Evolutionary conservation across 2,113 vertebrate genomes (phyloP), one percentile per base, ranked within the genome.

Genomic region (Orientallactaga bullata): DNA sequence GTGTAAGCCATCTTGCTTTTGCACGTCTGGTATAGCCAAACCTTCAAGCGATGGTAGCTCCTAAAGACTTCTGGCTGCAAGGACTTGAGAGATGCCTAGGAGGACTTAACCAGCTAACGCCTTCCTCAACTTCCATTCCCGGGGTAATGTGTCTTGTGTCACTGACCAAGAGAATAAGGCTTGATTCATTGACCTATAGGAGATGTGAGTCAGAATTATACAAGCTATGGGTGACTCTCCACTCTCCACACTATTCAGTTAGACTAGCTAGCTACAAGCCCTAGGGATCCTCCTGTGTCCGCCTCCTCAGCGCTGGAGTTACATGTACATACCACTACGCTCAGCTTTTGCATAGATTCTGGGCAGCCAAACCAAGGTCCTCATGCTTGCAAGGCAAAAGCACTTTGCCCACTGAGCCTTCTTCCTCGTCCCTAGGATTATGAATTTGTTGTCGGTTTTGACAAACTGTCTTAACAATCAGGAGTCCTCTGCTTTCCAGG

Each of bases 191-290:
- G 35, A 78, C 32, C 39, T 37, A n/a, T 0, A 23, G 39, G 39
- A 91, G n/a, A 87, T 78, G 9, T 32, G 23, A 18, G 18, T 63
- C 18, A 37, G 39, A 82, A 91, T 89, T 79, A 82, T 66, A 92
- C 28, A 92, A 79, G 61, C 2, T 21, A 13, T 55, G 55, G 15
- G 55, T 55, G 55, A 55, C 55, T 55, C 11, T 55, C 7, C 55
- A 55, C 55, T 55, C 11, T 55, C 7, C 55, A 55, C 42, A 47
- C 55, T 55, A 2, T 55, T 55, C 15, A 55, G 55, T 16, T 55
- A 55, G 55, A 55, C 55, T 55, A 55, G 55, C 55, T 55, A 55
- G 55, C 55, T 16, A 55, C 55, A 55, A 12, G 15, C 55, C 55
- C 55, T 15, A 13, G 55, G 55, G 55, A 55, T 55, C 12, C 55